phyloP scores from a whole-genome alignment of 2,888 invertebrate genomes.

The Dascillus cervinus region DNA sequence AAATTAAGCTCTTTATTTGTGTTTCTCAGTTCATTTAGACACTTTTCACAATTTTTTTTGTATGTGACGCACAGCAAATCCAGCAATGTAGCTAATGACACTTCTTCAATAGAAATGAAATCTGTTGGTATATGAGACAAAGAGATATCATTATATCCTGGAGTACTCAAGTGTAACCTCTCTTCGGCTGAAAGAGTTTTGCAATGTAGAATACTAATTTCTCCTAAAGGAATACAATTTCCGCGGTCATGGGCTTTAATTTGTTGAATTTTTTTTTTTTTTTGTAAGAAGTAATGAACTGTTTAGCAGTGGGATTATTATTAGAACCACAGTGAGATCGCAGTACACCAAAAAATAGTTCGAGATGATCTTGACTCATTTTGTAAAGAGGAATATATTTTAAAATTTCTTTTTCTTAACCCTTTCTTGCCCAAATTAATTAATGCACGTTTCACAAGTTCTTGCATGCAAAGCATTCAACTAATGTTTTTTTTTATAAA shows the following conservation, averaged over 20 bases:
- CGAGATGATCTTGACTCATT: conserved; percentile 20
- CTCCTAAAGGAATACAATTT: conserved; percentile 18
- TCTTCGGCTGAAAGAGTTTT: neutral
- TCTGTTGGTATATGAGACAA: too few relatives aligned
- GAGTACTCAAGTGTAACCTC: neutral
- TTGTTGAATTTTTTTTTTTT: conserved; percentile 17
- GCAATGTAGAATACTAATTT: conserved; percentile 16
- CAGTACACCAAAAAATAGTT: conserved; percentile 18
- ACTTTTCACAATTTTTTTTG: conserved; percentile 9
- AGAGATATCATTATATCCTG: conserved; percentile 1
- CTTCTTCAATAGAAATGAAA: too few relatives aligned
- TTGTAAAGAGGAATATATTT: conserved; percentile 19
- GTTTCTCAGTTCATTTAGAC: too few relatives aligned
- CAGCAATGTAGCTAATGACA: conserved; percentile 13
- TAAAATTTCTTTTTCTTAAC: conserved; percentile 2
- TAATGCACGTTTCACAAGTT: too few relatives aligned
- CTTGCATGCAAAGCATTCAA: too few relatives aligned
- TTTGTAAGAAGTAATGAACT: conserved; percentile 19
- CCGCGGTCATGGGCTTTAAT: conserved; percentile 8
- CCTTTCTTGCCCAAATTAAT: too few relatives aligned
- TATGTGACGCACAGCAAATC: conserved; percentile 10
- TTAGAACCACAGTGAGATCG: conserved; percentile 16
- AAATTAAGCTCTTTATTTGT: too few relatives aligned
- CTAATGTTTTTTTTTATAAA: too few relatives aligned
- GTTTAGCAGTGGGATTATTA: conserved; percentile 17